Conservation (phyloP, 2,888 invertebrate species). For the Glyphotaelius pellucidus region DNA sequence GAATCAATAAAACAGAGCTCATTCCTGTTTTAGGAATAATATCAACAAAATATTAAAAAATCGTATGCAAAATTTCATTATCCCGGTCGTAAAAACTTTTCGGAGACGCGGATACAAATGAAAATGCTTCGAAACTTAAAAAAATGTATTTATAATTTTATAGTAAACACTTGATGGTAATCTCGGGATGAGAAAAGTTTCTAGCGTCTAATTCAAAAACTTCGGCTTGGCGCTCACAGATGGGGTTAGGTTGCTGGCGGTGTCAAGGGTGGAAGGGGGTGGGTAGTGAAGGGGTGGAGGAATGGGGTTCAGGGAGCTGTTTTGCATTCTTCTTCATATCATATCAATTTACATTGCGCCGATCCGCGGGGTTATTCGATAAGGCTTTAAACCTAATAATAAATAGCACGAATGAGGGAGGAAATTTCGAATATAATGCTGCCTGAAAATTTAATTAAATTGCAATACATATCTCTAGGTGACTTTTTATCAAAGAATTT, state of each 20-base stretch:
- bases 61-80: conserved; percentile 37
- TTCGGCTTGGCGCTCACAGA: conserved; percentile 67
- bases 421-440: background rate
- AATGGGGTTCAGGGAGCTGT: background rate
- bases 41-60: conserved; percentile 11
- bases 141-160: conserved; percentile 68
- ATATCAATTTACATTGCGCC: conserved; percentile 43
- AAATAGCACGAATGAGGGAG: background rate
- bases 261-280: conserved; percentile 2
- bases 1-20: background rate
- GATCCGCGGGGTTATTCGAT: conserved; percentile 23
- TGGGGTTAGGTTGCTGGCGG: conserved; percentile 42
- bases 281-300: background rate
- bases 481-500: background rate
- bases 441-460: background rate
- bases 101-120: conserved; percentile 64
- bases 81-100: conserved; percentile 59
- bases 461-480: background rate
- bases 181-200: conserved; percentile 79
- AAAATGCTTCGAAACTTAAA: conserved; percentile 59
- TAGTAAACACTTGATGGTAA: conserved; percentile 80
- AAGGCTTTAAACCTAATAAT: conserved; percentile 19
- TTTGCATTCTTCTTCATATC: conserved; percentile 30
- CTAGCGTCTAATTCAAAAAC: conserved; percentile 80
- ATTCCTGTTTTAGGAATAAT: background rate